phyloP scores from a whole-genome alignment of 1,140 invertebrate genomes.

The Epicauta chinensis region DNA sequence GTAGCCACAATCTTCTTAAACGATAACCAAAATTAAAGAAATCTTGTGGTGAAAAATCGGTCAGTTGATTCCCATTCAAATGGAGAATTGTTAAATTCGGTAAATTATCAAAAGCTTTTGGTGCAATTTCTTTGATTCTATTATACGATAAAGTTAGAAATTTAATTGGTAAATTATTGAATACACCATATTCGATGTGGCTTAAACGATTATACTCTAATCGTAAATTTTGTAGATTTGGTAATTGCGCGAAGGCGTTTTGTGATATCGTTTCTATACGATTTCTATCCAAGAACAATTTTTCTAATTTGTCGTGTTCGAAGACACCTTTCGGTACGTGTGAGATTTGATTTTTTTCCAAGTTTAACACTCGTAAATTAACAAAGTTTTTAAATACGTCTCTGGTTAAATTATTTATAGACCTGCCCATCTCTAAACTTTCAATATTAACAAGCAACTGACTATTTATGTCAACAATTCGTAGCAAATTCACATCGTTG shows the following conservation, averaged over 20 bases:
- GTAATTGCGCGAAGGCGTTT: no score
- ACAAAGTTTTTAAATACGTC: not conserved
- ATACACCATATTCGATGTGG: constrained; percentile 4
- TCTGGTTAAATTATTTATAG: not conserved
- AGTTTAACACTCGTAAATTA: not conserved
- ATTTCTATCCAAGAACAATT: no score
- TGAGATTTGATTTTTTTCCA: not conserved
- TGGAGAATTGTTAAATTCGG: constrained; percentile 8
- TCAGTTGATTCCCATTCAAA: constrained; percentile 13
- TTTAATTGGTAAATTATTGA: constrained; percentile 11
- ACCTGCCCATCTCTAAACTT: not conserved
- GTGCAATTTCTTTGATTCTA: constrained; percentile 12
- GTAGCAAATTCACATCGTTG: no score
- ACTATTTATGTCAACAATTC: no score
- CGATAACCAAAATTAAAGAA: not conserved
- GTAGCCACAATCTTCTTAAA: constrained; percentile 10
- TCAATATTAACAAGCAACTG: not conserved
- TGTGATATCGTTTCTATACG: no score
- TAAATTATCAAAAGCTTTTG: constrained; percentile 10
- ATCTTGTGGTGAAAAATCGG: constrained; percentile 6
- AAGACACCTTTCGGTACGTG: not conserved
- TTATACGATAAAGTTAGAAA: constrained; percentile 13
- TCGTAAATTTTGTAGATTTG: not conserved
- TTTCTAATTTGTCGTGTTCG: no score
- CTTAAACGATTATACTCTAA: not conserved